phyloP scores from a whole-genome alignment of 1,140 invertebrate genomes.

The Trypoxylus dichotomus region DNA sequence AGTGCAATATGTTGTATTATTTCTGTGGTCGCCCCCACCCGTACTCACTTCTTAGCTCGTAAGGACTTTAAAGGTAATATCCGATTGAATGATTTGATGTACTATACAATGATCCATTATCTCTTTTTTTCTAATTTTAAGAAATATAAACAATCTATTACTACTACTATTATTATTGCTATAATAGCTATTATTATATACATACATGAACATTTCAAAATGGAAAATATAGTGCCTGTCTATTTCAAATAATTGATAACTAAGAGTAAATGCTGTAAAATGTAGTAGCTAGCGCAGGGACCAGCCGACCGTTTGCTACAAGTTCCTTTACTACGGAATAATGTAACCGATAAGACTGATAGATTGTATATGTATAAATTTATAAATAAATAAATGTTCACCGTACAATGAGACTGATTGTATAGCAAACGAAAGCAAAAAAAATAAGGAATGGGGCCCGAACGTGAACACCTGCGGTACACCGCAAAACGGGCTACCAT shows the following conservation, averaged over 20 bases:
- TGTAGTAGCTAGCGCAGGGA: conserved; percentile 37
- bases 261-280: not conserved
- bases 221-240: conserved; percentile 41
- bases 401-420: conserved; percentile 50
- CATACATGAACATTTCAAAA: conserved; percentile 25
- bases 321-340: conserved; percentile 47
- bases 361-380: conserved; percentile 38
- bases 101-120: not conserved
- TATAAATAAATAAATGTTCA: conserved; percentile 40
- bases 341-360: conserved; percentile 54
- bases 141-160: conserved; percentile 9
- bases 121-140: conserved; percentile 1
- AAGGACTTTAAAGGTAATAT: conserved; percentile 4
- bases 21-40: conserved; percentile 48
- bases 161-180: not conserved
- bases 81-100: too few species aligned
- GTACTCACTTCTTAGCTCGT: conserved; percentile 46
- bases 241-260: conserved; percentile 33
- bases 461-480: conserved; percentile 19
- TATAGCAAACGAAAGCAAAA: conserved; percentile 30
- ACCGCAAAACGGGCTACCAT: not conserved
- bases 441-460: conserved; percentile 12
- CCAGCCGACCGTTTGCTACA: conserved; percentile 52
- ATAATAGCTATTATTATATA: conserved; percentile 28
- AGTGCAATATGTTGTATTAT: conserved; percentile 52